Conservation (phyloP, 2,888 invertebrate genomes). For the Plebejus melissa region DNA sequence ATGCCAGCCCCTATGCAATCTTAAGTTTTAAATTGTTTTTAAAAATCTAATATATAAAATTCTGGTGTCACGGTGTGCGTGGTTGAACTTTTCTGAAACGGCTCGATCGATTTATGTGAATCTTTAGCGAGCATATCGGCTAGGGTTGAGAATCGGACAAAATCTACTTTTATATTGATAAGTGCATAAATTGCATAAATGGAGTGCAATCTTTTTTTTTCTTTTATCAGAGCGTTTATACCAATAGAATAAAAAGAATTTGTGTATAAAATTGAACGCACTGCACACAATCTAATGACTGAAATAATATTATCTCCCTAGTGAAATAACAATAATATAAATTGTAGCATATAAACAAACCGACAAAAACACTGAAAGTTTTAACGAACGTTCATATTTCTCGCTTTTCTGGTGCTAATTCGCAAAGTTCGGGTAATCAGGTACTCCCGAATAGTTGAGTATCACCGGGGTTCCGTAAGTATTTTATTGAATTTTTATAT, state of each 20-base stretch:
- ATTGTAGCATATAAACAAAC: not conserved
- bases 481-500: not conserved
- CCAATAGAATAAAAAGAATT: too few relatives aligned
- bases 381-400: slow-evolving; percentile 17
- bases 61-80: too few relatives aligned
- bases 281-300: not conserved
- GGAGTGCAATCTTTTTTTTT: too few relatives aligned
- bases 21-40: slow-evolving; percentile 4
- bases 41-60: too few relatives aligned
- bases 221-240: too few relatives aligned
- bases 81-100: too few relatives aligned
- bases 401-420: slow-evolving; percentile 15
- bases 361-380: not conserved
- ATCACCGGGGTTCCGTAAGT: not conserved
- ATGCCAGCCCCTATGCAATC: not conserved
- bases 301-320: not conserved
- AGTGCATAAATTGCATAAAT: too few relatives aligned
- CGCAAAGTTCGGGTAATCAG: slow-evolving; percentile 18
- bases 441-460: not conserved
- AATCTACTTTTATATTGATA: too few relatives aligned
- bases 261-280: not conserved
- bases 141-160: too few relatives aligned
- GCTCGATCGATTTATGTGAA: too few relatives aligned
- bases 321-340: slow-evolving; percentile 9
- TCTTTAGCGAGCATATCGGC: too few relatives aligned